phyloP scores from a whole-genome alignment of 2,888 invertebrate genomes.

The Syrista parreyssii region DNA sequence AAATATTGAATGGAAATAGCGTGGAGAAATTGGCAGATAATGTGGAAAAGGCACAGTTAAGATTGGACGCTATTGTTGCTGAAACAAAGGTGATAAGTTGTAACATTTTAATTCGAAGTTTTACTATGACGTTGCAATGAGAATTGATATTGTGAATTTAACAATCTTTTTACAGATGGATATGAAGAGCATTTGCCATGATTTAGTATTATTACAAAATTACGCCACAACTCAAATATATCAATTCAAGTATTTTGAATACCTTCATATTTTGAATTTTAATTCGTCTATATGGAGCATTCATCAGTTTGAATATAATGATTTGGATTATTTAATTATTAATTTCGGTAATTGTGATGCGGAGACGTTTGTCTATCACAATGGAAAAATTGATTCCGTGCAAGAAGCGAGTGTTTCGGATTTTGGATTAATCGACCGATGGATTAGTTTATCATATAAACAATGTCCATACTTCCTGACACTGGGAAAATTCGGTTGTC shows the following conservation, averaged over 20 bases:
- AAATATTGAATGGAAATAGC: constrained; percentile 56
- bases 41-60: constrained; percentile 34
- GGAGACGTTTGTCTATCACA: constrained; percentile 64
- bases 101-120: neutral
- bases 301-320: constrained; percentile 54
- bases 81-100: constrained; percentile 23
- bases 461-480: constrained; percentile 61
- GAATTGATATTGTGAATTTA: neutral
- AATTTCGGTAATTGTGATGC: constrained; percentile 65
- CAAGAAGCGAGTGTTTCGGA: constrained; percentile 48
- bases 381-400: constrained; percentile 44
- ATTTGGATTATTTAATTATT: constrained; percentile 61
- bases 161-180: constrained; percentile 26
- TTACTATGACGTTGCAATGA: neutral
- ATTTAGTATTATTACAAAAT: constrained; percentile 29
- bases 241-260: constrained; percentile 68
- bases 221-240: constrained; percentile 62
- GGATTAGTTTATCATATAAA: constrained; percentile 58
- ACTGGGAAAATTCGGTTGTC: constrained; percentile 50
- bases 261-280: constrained; percentile 56
- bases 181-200: constrained; percentile 32
- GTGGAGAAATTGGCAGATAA: constrained; percentile 49
- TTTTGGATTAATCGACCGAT: constrained; percentile 67
- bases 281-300: constrained; percentile 47
- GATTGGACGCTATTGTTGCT: constrained; percentile 17